Conservation (phyloP, 2,113 vertebrate genomes). For the Actenoides lindsayi region DNA sequence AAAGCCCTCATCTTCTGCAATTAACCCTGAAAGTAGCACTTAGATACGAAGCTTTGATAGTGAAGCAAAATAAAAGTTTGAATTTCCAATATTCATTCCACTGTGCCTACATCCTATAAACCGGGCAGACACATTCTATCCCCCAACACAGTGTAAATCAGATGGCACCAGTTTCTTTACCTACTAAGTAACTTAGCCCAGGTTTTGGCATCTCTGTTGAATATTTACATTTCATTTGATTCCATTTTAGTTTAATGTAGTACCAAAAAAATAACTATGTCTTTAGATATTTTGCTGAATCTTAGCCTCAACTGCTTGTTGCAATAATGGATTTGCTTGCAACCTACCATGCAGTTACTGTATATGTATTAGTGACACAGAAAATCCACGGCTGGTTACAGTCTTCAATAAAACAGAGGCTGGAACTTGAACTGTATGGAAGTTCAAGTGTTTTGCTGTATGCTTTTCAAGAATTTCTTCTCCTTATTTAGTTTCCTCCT, state of each 20-base stretch:
- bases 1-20: neutral
- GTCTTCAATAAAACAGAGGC: neutral
- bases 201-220: neutral
- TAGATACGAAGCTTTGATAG: neutral
- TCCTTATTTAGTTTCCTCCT: neutral
- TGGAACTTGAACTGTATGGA: neutral
- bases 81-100: neutral
- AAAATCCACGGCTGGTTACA: neutral
- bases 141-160: neutral
- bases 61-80: neutral
- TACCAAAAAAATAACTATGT: neutral
- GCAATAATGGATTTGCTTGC: neutral
- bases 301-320: neutral
- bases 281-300: neutral
- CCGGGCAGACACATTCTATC: neutral
- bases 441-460: neutral
- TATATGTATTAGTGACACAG: neutral
- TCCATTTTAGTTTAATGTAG: neutral
- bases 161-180: neutral
- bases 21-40: neutral
- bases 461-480: neutral
- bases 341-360: neutral
- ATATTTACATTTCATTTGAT: neutral
- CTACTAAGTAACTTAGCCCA: neutral
- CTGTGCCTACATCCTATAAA: neutral